Conservation (phyloP, 2,797 vertebrate genomes). For the Helicolenus hilgendorfi region DNA sequence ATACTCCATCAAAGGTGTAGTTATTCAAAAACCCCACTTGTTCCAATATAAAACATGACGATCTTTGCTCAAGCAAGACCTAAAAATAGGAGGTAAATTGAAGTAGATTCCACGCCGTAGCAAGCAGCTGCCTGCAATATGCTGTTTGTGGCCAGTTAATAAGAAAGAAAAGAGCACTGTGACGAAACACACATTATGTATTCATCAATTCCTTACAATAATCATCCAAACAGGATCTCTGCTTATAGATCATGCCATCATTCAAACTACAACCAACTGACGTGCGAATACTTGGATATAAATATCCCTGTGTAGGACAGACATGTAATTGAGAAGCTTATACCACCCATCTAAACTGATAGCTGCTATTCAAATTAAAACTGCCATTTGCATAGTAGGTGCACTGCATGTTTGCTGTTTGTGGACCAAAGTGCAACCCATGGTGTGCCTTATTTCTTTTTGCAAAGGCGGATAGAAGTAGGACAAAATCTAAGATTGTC, state of each 20-base stretch:
- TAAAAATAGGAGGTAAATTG: slow-evolving; percentile 64
- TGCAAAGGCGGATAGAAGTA: background rate
- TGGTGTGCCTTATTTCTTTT: background rate
- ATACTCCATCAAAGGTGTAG: slow-evolving; percentile 30
- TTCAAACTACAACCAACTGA: background rate
- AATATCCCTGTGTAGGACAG: background rate
- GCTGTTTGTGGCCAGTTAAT: background rate
- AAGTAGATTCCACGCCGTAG: slow-evolving; percentile 36
- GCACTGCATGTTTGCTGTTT: background rate
- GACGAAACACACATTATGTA: background rate
- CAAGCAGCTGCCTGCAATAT: slow-evolving; percentile 31
- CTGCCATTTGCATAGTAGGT: background rate
- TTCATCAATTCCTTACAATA: background rate
- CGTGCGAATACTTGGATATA: background rate
- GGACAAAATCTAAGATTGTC: background rate
- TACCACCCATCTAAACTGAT: background rate
- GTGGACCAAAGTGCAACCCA: background rate
- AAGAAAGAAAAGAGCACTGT: slow-evolving; percentile 11
- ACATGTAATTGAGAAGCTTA: background rate
- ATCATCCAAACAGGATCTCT: background rate
- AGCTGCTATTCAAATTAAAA: slow-evolving; percentile 21
- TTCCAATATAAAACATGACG: slow-evolving; percentile 28
- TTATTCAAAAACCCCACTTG: slow-evolving; percentile 24
- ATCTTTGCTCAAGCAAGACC: slow-evolving; percentile 40
- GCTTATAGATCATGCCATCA: background rate